Base-by-base conservation (phyloP, 2,113 vertebrate genomes). In the Rhabdomys dilectus region DNA sequence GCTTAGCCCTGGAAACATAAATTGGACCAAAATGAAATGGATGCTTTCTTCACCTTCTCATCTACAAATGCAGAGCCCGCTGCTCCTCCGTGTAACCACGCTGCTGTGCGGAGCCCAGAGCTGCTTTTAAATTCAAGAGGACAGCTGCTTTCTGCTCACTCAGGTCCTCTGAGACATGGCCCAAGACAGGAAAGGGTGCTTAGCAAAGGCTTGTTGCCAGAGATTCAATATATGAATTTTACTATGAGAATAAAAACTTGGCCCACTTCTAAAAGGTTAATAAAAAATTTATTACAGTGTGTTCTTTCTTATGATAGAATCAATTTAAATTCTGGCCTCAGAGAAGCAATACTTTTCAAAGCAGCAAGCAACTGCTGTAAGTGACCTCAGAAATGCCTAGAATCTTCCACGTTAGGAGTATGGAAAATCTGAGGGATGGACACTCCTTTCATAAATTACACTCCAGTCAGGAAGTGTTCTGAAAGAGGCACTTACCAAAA, bases 181-280 rank as follows among this genome's bases (percentile, higher is more conserved):
- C 82, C 48, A 53, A 95, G 58, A 53, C 78, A 92, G 77, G 64
- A 88, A 81, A 80, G 78, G 75, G 75, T 80, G 80, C 84, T 91
- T 81, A 76, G n/a, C 77, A 58, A 3, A 68, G 48, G 31, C 34
- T 91, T 31, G 62, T 45, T 92, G 93, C 96, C 93, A 94, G 88
- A 94, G 80, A 96, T 42, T 89, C 96, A 92, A 31, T 96, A 82
- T 95, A 75, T 70, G 56, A 97, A 87, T 97, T 94, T 95, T 94
- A 87, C 85, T 82, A 42, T 68, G 53, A 96, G 89, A 94, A 82
- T 93, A 76, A 96, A 97, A 93, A 92, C 5, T 66, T 91, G 85
- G 66, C 42, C 34, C 12, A 36, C 73, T 95, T 95, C 66, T 87
- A 39, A 93, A 97, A 96, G 72, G 39, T 95, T 95, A 95, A 92